Percentiles rank a stretch among this genome's conserved stretches.
Conservation (phyloP, 1,140 invertebrate species). For the Dysdera silvatica region DNA sequence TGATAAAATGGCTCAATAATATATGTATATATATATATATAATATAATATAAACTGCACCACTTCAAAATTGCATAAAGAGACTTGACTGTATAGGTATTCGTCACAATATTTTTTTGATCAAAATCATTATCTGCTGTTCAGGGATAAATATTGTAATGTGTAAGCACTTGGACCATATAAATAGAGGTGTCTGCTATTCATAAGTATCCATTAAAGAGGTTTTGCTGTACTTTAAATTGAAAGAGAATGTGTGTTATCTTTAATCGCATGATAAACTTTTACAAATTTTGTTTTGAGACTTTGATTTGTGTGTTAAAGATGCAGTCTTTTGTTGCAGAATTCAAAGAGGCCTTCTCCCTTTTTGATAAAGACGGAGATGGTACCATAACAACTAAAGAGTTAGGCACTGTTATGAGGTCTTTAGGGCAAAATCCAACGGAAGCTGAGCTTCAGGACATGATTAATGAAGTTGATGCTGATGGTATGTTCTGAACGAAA, state of each 20-base stretch:
- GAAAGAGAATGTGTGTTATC: neutral
- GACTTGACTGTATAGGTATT: neutral
- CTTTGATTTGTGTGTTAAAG: neutral
- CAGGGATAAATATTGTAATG: neutral
- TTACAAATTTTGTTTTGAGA: neutral
- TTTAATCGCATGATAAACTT: neutral
- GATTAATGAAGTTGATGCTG: slow-evolving; percentile 99
- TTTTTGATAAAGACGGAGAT: slow-evolving; percentile 99
- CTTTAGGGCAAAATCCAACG: slow-evolving; percentile 97
- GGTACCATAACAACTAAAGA: slow-evolving; percentile 99
- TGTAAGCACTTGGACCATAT: neutral
- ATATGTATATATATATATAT: neutral
- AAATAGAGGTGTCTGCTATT: neutral
- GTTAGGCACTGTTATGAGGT: slow-evolving; percentile 97
- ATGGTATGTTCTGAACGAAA: slow-evolving; percentile 72
- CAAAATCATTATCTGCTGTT: neutral
- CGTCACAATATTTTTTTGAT: neutral
- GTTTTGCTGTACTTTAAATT: neutral
- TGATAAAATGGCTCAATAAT: too few relatives aligned
- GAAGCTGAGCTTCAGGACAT: slow-evolving; percentile 99
- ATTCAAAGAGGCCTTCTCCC: slow-evolving; percentile 98
- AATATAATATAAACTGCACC: neutral
- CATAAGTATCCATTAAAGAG: neutral
- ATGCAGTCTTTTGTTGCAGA: slow-evolving; percentile 49
- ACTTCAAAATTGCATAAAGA: neutral